Conservation (phyloP, 2,888 invertebrate genomes). For the Melieria omissa region DNA sequence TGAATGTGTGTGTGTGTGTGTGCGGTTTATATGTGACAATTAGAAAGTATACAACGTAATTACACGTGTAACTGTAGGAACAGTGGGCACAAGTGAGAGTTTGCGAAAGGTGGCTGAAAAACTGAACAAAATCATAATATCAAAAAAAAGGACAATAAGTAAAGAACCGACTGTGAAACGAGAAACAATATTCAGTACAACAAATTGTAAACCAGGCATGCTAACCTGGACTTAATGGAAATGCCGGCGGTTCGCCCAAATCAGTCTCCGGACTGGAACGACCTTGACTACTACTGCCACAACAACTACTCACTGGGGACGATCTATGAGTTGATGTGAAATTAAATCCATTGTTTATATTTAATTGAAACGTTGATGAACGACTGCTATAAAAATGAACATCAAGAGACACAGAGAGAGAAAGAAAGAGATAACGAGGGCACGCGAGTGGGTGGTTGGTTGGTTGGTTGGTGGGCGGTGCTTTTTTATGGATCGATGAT, state of each 20-base stretch:
- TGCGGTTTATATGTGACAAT: not conserved
- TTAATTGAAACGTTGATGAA: slow-evolving; percentile 67
- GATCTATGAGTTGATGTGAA: slow-evolving; percentile 67
- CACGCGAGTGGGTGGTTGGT: slow-evolving; percentile 46
- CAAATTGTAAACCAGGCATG: slow-evolving; percentile 55
- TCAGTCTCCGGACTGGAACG: slow-evolving; percentile 67
- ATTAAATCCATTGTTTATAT: slow-evolving; percentile 67
- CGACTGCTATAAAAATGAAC: slow-evolving; percentile 66
- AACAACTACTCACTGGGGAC: slow-evolving; percentile 69
- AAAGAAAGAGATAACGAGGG: slow-evolving; percentile 58
- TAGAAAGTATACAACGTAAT: not conserved
- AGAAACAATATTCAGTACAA: slow-evolving; percentile 14
- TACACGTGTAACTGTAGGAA: not conserved
- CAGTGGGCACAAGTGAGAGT: too few species aligned
- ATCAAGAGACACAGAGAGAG: slow-evolving; percentile 57
- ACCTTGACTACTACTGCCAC: slow-evolving; percentile 68
- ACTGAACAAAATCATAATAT: not conserved
- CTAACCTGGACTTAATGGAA: slow-evolving; percentile 68
- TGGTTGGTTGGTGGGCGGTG: not conserved
- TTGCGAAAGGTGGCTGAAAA: too few species aligned
- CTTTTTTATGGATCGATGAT: not conserved
- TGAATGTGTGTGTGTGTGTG: not conserved
- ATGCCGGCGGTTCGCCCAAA: slow-evolving; percentile 64
- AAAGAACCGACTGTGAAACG: not conserved
- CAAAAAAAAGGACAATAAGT: not conserved